Base-by-base conservation (phyloP, 2,113 vertebrate species). In the Cinclus cinclus region DNA sequence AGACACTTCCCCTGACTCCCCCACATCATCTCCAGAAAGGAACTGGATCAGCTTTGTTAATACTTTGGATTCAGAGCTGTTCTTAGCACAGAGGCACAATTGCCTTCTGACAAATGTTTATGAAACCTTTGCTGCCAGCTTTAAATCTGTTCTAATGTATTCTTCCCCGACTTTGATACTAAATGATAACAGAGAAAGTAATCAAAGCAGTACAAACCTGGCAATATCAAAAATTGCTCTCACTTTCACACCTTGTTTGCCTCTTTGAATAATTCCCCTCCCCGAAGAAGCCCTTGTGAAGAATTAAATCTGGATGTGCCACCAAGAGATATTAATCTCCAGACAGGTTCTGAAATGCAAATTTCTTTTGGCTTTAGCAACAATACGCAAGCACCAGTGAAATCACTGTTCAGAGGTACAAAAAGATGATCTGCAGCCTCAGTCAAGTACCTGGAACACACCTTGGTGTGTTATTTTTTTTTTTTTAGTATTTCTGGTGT, bases 1-100 rank as follows among this genome's bases (percentile, higher is more conserved):
- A 82, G 64, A 81, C 64, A 59, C 64, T 90, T 93, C 85, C 90
- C 75, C 42, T 94, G 59, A 79, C 91, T 95, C 86, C 83, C 89
- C 80, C 86, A 77, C 89, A 79, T 35, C 75, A 76, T 55, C 86
- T 67, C 87, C 67, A 59, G 53, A 80, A 92, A 89, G 73, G 77
- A 85, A 70, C 52, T 77, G 52, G 28, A 56, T 41, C 2, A 9
- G 67, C 55, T 94, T 75, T 87, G 53, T 39, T 28, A 53, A 47
- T 55, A 13, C 37, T 84, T 89, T 15, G 53, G 69, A 78, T 93
- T 74, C 87, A 92, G 83, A 78, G 67, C 78, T 73, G 63, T 82
- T 83, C 76, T 77, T n/a, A 71, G 67, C 27, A 73, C 55, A 60
- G 1, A 53, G 31, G 69, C 60, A 83, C 39, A 84, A 76, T 11